A percentile compares a stretch with the other conserved stretches of the same genome.
phyloP scores from a whole-genome alignment of 2,888 invertebrate genomes.

The Eledona agricola region DNA sequence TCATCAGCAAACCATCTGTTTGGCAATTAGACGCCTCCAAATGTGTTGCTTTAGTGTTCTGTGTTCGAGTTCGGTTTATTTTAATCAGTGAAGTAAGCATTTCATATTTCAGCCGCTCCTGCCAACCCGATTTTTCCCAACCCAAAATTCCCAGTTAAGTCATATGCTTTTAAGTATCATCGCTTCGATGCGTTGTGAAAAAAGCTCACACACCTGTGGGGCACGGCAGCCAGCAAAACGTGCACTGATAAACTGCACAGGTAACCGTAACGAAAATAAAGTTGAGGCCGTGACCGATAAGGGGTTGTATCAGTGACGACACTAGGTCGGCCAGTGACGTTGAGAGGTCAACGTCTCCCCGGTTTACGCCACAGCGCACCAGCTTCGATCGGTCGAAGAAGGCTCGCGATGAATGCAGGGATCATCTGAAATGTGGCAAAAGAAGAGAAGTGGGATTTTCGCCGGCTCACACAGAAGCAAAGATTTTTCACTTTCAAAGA shows the following conservation, averaged over 20 bases:
- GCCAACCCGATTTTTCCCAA: too few species aligned
- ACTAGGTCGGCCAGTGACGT: conserved; percentile 41
- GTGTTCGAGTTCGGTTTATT: too few species aligned
- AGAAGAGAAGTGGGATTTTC: too few species aligned
- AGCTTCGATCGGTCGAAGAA: conserved; percentile 30
- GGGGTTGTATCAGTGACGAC: conserved; percentile 40
- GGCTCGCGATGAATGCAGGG: conserved; percentile 6
- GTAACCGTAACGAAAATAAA: conserved; percentile 25
- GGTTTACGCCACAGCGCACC: conserved; percentile 31
- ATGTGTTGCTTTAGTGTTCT: too few species aligned
- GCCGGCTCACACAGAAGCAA: too few species aligned
- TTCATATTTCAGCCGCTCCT: too few species aligned
- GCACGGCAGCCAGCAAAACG: conserved; percentile 13
- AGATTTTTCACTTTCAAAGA: too few species aligned
- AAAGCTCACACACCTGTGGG: neutral
- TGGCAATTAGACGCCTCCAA: neutral
- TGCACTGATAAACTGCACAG: conserved; percentile 1
- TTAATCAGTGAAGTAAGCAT: too few species aligned
- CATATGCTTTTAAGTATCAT: too few species aligned
- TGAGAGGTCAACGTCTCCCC: conserved; percentile 36
- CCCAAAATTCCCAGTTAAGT: too few species aligned
- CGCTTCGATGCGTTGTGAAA: too few species aligned
- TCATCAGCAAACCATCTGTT: neutral
- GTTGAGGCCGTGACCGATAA: conserved; percentile 40
- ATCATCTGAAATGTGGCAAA: conserved; percentile 14